These are phyloP conservation scores for Eupithecia subumbrata DNA, from an alignment of 2,888 invertebrate species.

Conservation along the genomic window DNA sequence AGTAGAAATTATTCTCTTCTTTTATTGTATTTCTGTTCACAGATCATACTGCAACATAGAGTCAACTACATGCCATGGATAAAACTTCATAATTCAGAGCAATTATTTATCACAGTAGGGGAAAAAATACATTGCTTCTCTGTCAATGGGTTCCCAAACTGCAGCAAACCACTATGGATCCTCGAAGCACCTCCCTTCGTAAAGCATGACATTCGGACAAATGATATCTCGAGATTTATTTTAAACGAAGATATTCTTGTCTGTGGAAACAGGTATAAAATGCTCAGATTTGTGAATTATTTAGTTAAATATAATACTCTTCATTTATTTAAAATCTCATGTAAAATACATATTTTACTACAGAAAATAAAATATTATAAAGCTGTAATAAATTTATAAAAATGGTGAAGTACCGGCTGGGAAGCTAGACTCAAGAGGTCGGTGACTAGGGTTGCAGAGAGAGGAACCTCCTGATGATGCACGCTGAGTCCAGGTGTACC, in stretches of 20 bases:
- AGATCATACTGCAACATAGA: conserved; percentile 63
- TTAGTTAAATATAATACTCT: too few species aligned
- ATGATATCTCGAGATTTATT: conserved; percentile 77
- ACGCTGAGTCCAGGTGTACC: too few species aligned
- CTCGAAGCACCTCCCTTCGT: conserved; percentile 63
- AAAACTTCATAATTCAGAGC: conserved; percentile 58
- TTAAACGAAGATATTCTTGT: conserved; percentile 61
- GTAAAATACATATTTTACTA: too few species aligned
- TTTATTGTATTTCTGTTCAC: conserved; percentile 41
- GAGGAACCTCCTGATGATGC: too few species aligned
- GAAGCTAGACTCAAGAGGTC: too few species aligned
- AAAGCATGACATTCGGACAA: conserved; percentile 70
- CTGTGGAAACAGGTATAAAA: conserved; percentile 77
- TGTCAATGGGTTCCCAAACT: conserved; percentile 55
- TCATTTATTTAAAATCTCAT: too few species aligned
- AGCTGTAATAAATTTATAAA: too few species aligned
- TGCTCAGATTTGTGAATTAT: not conserved
- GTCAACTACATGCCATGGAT: conserved; percentile 78
- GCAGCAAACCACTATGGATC: conserved; percentile 58
- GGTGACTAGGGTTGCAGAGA: too few species aligned
- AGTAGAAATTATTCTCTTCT: not conserved
- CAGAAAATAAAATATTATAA: too few species aligned
- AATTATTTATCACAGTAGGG: conserved; percentile 63
- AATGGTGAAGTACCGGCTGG: too few species aligned
- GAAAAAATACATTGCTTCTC: conserved; percentile 63